phyloP scores from a whole-genome alignment of 1,140 invertebrate genomes.

The Linepithema humile region DNA sequence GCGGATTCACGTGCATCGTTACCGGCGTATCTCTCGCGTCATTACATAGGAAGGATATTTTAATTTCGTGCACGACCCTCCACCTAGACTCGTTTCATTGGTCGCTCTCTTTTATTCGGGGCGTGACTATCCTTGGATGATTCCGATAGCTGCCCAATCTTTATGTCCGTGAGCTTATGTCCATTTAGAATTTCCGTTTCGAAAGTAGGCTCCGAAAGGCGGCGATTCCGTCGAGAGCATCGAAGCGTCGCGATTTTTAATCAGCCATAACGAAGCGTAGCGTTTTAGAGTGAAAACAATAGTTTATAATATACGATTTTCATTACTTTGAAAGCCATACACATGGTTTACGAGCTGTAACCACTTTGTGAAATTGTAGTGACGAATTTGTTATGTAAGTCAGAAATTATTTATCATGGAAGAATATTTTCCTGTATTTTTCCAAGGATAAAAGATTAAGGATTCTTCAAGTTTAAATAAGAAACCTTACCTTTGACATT shows the following conservation, averaged over 20 bases:
- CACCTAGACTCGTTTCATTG: slow-evolving; percentile 72
- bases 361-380: background rate
- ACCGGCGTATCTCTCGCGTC: slow-evolving; percentile 66
- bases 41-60: slow-evolving; percentile 78
- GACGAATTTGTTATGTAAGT: background rate
- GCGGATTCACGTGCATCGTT: slow-evolving; percentile 61
- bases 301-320: background rate
- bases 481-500: slow-evolving; percentile 24
- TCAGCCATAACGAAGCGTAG: background rate
- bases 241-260: slow-evolving; percentile 32
- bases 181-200: slow-evolving; percentile 30
- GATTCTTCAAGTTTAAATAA: background rate
- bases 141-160: slow-evolving; percentile 27
- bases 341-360: background rate
- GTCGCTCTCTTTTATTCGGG: slow-evolving; percentile 60
- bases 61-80: slow-evolving; percentile 75
- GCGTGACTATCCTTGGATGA: slow-evolving; percentile 67
- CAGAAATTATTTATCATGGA: background rate
- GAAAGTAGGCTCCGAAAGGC: background rate
- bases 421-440: background rate
- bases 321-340: background rate
- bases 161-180: background rate
- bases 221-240: background rate
- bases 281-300: background rate
- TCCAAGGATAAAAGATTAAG: too few relatives aligned